phyloP scores from a whole-genome alignment of 2,888 invertebrate genomes.

The Yponomeuta malinellus region DNA sequence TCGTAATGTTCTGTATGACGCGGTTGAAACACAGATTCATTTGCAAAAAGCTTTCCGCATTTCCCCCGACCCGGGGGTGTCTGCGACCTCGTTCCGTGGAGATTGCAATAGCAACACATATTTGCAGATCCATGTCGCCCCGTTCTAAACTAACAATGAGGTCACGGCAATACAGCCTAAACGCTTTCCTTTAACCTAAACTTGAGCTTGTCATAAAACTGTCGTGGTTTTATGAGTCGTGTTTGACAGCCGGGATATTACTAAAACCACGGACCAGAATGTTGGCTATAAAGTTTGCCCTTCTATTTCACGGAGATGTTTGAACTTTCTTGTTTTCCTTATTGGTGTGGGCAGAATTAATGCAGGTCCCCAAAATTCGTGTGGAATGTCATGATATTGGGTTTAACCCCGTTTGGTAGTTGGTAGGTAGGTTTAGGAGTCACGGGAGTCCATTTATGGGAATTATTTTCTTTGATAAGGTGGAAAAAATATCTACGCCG shows the following conservation, averaged over 20 bases:
- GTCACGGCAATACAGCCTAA: constrained; percentile 33
- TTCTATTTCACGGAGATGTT: constrained; percentile 19
- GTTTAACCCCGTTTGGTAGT: constrained; percentile 8
- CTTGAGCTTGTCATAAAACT: constrained; percentile 1
- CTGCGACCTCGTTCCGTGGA: constrained; percentile 43
- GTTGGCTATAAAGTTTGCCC: constrained; percentile 2
- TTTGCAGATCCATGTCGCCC: constrained; percentile 34
- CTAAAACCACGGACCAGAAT: not conserved
- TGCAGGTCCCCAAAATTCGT: constrained; percentile 11
- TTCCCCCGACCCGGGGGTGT: constrained; percentile 39
- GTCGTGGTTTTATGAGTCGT: constrained; percentile 11
- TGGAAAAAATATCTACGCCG: not conserved
- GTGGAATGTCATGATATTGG: constrained; percentile 21
- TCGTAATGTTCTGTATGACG: constrained; percentile 40
- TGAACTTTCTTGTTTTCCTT: constrained; percentile 31
- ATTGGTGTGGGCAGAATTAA: constrained; percentile 18
- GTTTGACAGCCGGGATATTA: not conserved
- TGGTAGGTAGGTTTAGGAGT: constrained; percentile 8
- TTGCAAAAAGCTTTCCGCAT: constrained; percentile 52
- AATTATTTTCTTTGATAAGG: constrained; percentile 2
- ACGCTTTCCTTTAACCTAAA: constrained; percentile 18
- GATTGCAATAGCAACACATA: constrained; percentile 41
- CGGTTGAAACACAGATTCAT: constrained; percentile 34
- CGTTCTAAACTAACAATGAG: constrained; percentile 31
- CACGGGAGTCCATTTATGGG: constrained; percentile 6